phyloP scores from a whole-genome alignment of 2,113 vertebrate genomes.

The Coptodon bakossiorum region DNA sequence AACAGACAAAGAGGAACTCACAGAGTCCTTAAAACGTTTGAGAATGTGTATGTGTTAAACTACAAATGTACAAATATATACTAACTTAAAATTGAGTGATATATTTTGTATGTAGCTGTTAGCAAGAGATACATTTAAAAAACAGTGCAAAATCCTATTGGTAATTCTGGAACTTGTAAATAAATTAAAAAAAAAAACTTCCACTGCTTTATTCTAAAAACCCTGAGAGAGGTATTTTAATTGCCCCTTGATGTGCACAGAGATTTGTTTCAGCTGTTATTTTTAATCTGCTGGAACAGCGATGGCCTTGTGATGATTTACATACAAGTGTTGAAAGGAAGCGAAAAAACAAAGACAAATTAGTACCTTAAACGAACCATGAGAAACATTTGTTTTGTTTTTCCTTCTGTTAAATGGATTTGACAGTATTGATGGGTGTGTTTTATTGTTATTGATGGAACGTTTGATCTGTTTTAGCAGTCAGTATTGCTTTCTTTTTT shows the following conservation, averaged over 20 bases:
- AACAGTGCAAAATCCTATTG: not conserved
- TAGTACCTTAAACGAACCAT: not conserved
- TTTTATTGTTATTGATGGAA: conserved; percentile 54
- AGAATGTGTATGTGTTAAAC: conserved; percentile 39
- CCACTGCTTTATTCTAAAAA: conserved; percentile 11
- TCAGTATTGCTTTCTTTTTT: conserved; percentile 26
- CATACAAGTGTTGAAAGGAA: not conserved
- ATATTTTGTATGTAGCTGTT: conserved; percentile 66
- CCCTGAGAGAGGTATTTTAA: conserved; percentile 3
- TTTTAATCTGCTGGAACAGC: not conserved
- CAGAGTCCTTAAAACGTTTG: not conserved
- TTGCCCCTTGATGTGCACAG: not conserved
- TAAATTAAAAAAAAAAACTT: not conserved
- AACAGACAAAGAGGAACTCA: not conserved
- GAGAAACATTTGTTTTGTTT: conserved; percentile 11
- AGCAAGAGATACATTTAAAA: not conserved
- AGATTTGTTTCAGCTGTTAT: conserved; percentile 12
- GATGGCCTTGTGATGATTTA: conserved; percentile 1
- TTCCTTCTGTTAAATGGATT: conserved; percentile 34
- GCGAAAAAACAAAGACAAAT: not conserved
- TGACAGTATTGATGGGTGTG: conserved; percentile 47
- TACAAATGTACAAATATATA: conserved; percentile 53
- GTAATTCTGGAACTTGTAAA: conserved; percentile 46
- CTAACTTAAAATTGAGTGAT: conserved; percentile 46
- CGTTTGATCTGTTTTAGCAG: conserved; percentile 50